Evolutionary conservation across 2,888 invertebrate species (phyloP).

Genomic region (Cistogaster globosa): DNA sequence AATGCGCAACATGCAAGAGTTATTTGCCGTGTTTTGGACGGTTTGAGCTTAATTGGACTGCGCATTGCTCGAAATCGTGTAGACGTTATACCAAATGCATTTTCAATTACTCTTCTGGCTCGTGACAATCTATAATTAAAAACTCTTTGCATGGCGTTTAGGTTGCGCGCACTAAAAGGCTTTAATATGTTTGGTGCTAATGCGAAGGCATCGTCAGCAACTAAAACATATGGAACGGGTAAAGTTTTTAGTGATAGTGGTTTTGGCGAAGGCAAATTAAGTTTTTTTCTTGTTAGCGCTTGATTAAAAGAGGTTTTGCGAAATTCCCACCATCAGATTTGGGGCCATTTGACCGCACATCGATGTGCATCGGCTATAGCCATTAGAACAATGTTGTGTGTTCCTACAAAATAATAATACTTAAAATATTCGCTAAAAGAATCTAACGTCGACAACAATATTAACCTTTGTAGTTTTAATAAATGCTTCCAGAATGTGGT

Average conservation of each 20-base stretch:
- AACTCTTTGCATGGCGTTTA: background rate
- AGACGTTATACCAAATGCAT: no score
- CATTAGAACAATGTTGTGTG: constrained; percentile 33
- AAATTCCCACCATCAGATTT: constrained; percentile 36
- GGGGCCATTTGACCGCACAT: background rate
- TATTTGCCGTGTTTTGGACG: no score
- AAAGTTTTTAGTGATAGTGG: constrained; percentile 12
- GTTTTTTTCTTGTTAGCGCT: no score
- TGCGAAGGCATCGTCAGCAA: constrained; percentile 33
- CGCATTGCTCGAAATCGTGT: no score
- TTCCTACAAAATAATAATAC: background rate
- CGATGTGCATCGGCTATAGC: constrained; percentile 12
- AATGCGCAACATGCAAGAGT: background rate
- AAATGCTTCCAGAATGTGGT: no score
- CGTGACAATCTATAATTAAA: no score
- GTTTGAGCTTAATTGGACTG: no score
- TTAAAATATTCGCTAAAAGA: no score
- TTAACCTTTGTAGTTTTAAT: background rate
- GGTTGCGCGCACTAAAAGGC: constrained; percentile 8
- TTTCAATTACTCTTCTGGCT: no score
- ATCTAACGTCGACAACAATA: background rate
- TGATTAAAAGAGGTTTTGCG: no score
- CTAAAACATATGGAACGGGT: constrained; percentile 8
- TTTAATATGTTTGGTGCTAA: constrained; percentile 9
- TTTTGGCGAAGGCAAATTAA: no score